Evolutionary conservation across 1,140 invertebrate species (phyloP), one percentile per base, ranked within the genome.

Genomic region (Tetramorium alpestre): DNA sequence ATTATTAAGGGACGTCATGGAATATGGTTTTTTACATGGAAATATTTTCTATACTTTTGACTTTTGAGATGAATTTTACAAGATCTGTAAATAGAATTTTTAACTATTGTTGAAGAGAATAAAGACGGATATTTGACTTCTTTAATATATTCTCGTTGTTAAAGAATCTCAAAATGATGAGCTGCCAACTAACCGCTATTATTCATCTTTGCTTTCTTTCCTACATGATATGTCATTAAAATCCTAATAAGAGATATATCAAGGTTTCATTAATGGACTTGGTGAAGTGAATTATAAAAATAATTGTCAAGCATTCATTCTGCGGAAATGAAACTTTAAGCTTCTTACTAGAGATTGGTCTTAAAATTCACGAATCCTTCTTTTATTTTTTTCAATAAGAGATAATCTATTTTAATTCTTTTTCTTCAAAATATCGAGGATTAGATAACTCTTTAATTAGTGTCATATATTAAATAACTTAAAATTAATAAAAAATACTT

Each of bases 241-340:
- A 65, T 38, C 10, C 1, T 54, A 62, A n/a, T 62, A 76, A 44
- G 13, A 22, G 10, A 75, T 44, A 44, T 33, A 16, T 41, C 7
- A 41, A 28, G 22, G 11, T 76, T 76, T 28, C 7, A 76, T 25
- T 22, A 44, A 25, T n/a, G 1, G 22, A 28, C 22, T 76, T 60
- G n/a, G 38, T 76, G 13, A 58, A 76, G 10, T n/a, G 8, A 28
- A 16, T 58, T 75, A 41, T 70, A 70, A 58, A 76, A 62, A 33
- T n/a, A 22, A 56, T 41, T 70, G 67, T n/a, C 67, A 51, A 70
- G 69, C 25, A 38, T 73, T 56, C 51, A 56, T 75, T 75, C 33
- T 33, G 33, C 33, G 33, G 33, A 33, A 33, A 33, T 33, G 33
- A 33, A 33, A 33, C 33, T 33, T 33, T 33, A 33, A 33, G 33